Percentiles rank a stretch among this genome's conserved stretches.
phyloP scores from a whole-genome alignment of 2,113 vertebrate species.

The Euleptes europaea region DNA sequence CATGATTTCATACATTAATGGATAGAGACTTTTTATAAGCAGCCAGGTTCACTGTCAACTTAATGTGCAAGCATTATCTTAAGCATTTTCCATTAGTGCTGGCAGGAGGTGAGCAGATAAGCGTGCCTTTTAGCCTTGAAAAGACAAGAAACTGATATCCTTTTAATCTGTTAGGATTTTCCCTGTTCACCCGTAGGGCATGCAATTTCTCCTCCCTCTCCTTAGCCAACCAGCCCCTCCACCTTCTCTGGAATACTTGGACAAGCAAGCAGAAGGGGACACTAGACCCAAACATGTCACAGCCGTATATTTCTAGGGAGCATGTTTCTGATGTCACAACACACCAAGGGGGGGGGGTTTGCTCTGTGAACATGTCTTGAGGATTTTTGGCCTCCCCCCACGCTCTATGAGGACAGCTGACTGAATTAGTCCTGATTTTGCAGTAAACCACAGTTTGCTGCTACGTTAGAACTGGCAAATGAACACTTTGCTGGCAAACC shows the following conservation, averaged over 20 bases:
- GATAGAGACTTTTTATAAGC: background rate
- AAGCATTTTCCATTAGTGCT: background rate
- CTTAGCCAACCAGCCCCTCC: background rate
- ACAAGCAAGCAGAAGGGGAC: conserved; percentile 4
- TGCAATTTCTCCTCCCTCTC: background rate
- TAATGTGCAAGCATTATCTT: background rate
- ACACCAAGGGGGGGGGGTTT: too few relatives aligned
- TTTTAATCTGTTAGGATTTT: conserved; percentile 10
- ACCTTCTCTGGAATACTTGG: background rate
- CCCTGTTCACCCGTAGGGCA: conserved; percentile 11
- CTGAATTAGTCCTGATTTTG: too few relatives aligned
- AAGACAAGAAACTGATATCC: background rate
- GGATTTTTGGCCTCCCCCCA: too few relatives aligned
- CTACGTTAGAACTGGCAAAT: too few relatives aligned
- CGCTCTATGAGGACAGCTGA: too few relatives aligned
- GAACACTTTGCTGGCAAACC: too few relatives aligned
- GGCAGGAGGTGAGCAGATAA: background rate
- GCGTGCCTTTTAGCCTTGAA: background rate
- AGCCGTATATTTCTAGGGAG: background rate
- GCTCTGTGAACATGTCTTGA: too few relatives aligned
- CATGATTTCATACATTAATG: background rate
- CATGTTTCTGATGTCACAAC: too few relatives aligned
- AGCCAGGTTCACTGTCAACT: background rate
- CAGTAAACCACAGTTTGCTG: too few relatives aligned
- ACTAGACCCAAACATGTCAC: background rate